Conservation (phyloP, 2,797 vertebrate species). For the Girardinus metallicus region DNA sequence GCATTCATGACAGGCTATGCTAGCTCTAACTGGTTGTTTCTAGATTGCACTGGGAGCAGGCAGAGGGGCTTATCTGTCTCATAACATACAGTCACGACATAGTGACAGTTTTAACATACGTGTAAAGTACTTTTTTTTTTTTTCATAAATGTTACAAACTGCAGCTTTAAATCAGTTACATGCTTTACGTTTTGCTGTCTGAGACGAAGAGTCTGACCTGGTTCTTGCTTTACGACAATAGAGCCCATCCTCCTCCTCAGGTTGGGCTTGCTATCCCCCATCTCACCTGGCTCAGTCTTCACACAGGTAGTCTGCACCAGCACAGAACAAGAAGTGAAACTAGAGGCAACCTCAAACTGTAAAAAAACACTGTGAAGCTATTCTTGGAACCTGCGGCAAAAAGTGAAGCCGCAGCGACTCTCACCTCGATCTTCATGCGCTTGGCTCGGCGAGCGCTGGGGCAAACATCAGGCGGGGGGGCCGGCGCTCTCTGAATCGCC, state of each 20-base stretch:
- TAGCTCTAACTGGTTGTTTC: too few species aligned
- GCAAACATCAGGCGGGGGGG: constrained; percentile 77
- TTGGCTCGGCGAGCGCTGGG: constrained; percentile 89
- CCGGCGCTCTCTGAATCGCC: constrained; percentile 83
- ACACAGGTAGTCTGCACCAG: constrained; percentile 68
- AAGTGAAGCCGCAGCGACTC: neutral
- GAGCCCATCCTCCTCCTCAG: constrained; percentile 94
- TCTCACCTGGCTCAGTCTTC: constrained; percentile 87
- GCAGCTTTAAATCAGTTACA: neutral
- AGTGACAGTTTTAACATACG: too few species aligned
- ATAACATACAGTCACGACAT: too few species aligned
- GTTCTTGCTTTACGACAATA: constrained; percentile 87
- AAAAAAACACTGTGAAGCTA: neutral
- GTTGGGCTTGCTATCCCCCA: constrained; percentile 85
- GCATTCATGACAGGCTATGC: too few species aligned
- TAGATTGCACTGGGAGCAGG: too few species aligned
- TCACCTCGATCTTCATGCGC: constrained; percentile 90
- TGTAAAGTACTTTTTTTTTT: too few species aligned
- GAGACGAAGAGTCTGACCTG: constrained; percentile 73
- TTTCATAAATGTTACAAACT: neutral
- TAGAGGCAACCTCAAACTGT: neutral
- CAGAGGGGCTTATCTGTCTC: too few species aligned
- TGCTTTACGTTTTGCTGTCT: neutral
- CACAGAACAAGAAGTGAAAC: neutral
- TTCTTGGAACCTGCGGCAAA: neutral